Evolutionary conservation across 2,888 invertebrate genomes (phyloP).

Genomic region (Petrolisthes cinctipes): DNA sequence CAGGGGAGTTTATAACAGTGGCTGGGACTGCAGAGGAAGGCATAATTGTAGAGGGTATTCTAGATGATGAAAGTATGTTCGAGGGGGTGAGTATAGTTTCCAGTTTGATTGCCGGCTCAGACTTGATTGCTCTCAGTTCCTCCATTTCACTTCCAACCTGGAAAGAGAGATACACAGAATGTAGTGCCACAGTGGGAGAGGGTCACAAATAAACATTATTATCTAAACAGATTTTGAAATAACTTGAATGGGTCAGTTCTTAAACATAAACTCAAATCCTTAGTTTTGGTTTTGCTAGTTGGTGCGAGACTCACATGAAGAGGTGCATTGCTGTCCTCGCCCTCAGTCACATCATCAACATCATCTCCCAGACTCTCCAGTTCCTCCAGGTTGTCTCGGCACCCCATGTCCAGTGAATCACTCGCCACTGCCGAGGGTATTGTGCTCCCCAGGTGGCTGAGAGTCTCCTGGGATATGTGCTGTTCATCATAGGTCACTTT

Average conservation of each 20-base stretch:
- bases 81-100: slow-evolving; percentile 6
- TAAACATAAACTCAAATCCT: too few species aligned
- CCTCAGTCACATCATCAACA: slow-evolving; percentile 47
- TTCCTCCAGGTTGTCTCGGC: slow-evolving; percentile 43
- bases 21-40: neutral
- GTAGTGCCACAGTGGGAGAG: neutral
- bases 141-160: slow-evolving; percentile 5
- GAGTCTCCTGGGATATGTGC: slow-evolving; percentile 48
- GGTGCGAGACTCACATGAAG: slow-evolving; percentile 32
- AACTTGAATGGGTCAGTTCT: too few species aligned
- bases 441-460: slow-evolving; percentile 29
- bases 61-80: neutral
- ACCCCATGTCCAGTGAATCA: slow-evolving; percentile 29
- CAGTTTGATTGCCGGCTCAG: slow-evolving; percentile 2
- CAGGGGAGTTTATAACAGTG: neutral
- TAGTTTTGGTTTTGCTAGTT: too few species aligned
- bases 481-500: slow-evolving; percentile 54
- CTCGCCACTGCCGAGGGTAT: neutral
- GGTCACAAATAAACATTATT: too few species aligned
- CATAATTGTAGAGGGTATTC: neutral
- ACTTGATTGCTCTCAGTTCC: neutral
- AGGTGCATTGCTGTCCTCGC: slow-evolving; percentile 51
- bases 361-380: slow-evolving; percentile 45
- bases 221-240: too few species aligned
- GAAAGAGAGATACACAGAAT: neutral